Percentiles rank a stretch among this genome's conserved stretches.
These are phyloP conservation scores for Chondrosia reniformis DNA, from an alignment of 37 sponge, comb jelly and placozoan genomes.

Conservation along the genomic window DNA sequence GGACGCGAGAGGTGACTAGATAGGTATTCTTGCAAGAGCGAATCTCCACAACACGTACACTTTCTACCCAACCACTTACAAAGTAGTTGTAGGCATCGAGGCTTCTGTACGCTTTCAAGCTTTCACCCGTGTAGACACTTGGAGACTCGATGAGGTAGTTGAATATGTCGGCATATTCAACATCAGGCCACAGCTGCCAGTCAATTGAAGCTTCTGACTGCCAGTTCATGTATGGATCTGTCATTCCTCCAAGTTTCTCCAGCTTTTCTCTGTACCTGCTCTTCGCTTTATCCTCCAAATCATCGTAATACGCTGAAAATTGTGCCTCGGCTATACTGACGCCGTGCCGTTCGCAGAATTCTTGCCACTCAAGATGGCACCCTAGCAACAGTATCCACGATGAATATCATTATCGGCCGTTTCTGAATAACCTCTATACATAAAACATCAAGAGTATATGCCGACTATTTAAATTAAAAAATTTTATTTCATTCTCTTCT, in stretches of 20 bases:
- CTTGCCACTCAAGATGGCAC: conserved; percentile 14
- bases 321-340: neutral
- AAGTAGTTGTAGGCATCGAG: conserved; percentile 42
- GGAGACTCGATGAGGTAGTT: conserved; percentile 33
- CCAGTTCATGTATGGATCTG: conserved; percentile 9
- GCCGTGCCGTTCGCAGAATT: neutral
- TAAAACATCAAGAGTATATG: too few species aligned
- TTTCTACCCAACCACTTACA: conserved; percentile 26
- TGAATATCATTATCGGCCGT: neutral
- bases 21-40: neutral
- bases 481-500: too few species aligned
- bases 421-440: conserved; percentile 7
- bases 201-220: neutral
- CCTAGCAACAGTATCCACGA: conserved; percentile 6
- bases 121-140: conserved; percentile 39
- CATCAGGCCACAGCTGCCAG: conserved; percentile 40
- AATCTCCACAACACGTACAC: neutral
- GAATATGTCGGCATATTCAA: conserved; percentile 51
- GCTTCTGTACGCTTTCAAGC: conserved; percentile 33
- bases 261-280: conserved; percentile 19
- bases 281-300: conserved; percentile 16
- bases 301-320: conserved; percentile 10
- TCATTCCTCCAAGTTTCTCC: conserved; percentile 24
- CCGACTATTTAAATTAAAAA: too few species aligned
- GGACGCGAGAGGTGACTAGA: conserved; percentile 19